A percentile compares a stretch with the other conserved stretches of the same genome.
Evolutionary conservation across 2,113 vertebrate species (phyloP).

Genomic region (Chamaea fasciata): DNA sequence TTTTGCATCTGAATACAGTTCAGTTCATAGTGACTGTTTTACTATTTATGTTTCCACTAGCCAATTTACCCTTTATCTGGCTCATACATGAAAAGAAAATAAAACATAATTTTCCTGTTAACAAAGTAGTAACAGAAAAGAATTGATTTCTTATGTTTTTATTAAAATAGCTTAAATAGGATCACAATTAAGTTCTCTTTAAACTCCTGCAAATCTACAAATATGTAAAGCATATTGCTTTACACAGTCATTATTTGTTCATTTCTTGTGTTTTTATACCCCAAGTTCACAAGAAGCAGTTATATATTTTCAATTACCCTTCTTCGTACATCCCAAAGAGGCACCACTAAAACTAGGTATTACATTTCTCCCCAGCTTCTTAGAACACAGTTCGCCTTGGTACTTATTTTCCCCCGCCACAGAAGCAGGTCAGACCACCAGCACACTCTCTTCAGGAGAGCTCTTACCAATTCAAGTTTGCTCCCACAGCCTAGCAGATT

Average conservation of each 20-base stretch:
- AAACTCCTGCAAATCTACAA: neutral
- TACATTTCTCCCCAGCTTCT: neutral
- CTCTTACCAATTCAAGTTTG: neutral
- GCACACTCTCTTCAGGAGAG: neutral
- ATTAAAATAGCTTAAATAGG: neutral
- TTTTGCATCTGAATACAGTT: neutral
- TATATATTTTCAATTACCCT: neutral
- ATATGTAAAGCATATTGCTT: neutral
- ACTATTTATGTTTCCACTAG: neutral
- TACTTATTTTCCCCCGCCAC: neutral
- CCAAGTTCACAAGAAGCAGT: neutral
- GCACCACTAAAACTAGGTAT: neutral
- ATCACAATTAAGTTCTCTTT: neutral
- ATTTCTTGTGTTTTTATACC: neutral
- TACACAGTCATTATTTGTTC: neutral
- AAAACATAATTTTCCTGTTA: neutral
- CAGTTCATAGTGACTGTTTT: neutral
- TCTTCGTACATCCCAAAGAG: neutral
- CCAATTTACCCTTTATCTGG: neutral
- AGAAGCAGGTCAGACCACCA: constrained; percentile 19
- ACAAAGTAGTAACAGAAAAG: neutral
- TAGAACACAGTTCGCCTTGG: neutral
- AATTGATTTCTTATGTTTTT: neutral
- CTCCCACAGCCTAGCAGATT: neutral
- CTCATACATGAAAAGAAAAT: neutral